A percentile compares a stretch with the other conserved stretches of the same genome.
Evolutionary conservation across 2,888 invertebrate species (phyloP).

Genomic region (Acanthoscelides obtectus): DNA sequence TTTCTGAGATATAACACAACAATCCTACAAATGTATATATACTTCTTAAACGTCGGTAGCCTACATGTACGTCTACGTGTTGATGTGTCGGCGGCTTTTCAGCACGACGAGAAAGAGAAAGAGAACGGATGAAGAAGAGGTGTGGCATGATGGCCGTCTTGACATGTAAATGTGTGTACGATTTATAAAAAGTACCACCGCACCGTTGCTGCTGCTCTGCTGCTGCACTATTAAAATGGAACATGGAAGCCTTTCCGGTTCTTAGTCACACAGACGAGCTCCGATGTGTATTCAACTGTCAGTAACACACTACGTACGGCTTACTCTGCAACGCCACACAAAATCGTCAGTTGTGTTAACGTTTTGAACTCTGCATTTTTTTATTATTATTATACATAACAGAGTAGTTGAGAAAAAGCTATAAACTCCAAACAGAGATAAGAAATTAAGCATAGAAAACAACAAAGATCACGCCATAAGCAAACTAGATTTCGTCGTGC

Average conservation of each 20-base stretch:
- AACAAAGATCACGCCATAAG: no score
- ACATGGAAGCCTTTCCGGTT: conserved; percentile 42
- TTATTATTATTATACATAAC: not conserved
- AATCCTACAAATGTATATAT: no score
- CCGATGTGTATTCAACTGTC: conserved; percentile 17
- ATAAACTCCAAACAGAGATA: no score
- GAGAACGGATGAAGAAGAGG: conserved; percentile 15
- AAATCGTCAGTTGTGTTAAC: not conserved
- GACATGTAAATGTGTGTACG: conserved; percentile 36
- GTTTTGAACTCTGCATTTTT: not conserved
- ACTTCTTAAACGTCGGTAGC: no score
- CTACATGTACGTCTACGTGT: not conserved
- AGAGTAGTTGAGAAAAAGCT: no score
- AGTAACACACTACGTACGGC: not conserved
- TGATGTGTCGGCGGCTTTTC: not conserved
- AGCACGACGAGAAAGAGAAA: not conserved
- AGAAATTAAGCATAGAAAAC: no score
- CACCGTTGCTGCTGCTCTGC: conserved; percentile 20
- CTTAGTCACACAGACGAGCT: conserved; percentile 5
- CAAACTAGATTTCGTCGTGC: no score
- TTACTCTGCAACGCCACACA: no score
- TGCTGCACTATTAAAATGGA: conserved; percentile 23
- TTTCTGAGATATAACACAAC: no score
- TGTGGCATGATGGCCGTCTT: conserved; percentile 34
- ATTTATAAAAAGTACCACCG: conserved; percentile 27